These are phyloP conservation scores for Prionace glauca DNA, from an alignment of 2,797 vertebrate genomes.

Conservation along the genomic window DNA sequence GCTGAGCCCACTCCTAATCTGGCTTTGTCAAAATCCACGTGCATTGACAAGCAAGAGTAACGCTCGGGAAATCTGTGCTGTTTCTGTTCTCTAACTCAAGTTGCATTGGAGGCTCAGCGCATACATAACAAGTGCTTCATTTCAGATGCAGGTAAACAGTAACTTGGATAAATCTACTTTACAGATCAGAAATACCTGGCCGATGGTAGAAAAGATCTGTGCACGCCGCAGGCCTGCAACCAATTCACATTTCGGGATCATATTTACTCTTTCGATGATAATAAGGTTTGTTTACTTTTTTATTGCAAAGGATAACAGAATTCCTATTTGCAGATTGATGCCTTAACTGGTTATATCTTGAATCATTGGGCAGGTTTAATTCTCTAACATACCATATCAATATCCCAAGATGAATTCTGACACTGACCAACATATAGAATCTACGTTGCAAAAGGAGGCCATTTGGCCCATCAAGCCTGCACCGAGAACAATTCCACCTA, in stretches of 20 bases:
- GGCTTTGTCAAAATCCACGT: not conserved
- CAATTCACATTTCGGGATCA: conserved; percentile 38
- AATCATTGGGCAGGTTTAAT: not conserved
- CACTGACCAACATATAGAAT: not conserved
- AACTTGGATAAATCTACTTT: conserved; percentile 38
- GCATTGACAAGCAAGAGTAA: not conserved
- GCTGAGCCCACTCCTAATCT: not conserved
- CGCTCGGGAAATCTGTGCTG: not conserved
- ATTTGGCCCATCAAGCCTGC: too few relatives aligned
- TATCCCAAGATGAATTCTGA: not conserved
- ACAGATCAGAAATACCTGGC: conserved; percentile 34
- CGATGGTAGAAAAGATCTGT: conserved; percentile 24
- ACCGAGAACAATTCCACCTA: too few relatives aligned
- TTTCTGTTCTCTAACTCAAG: not conserved
- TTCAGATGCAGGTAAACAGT: not conserved
- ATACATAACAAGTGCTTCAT: not conserved
- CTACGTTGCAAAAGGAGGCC: too few relatives aligned
- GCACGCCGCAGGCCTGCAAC: not conserved
- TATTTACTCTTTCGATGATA: conserved; percentile 34
- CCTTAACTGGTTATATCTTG: not conserved
- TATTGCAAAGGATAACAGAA: not conserved
- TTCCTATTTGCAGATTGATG: not conserved
- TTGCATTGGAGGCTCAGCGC: not conserved
- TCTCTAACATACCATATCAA: not conserved
- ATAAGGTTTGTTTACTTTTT: conserved; percentile 44